Evolutionary conservation across 2,888 invertebrate genomes (phyloP).

Genomic region (Pomacea canaliculata): DNA sequence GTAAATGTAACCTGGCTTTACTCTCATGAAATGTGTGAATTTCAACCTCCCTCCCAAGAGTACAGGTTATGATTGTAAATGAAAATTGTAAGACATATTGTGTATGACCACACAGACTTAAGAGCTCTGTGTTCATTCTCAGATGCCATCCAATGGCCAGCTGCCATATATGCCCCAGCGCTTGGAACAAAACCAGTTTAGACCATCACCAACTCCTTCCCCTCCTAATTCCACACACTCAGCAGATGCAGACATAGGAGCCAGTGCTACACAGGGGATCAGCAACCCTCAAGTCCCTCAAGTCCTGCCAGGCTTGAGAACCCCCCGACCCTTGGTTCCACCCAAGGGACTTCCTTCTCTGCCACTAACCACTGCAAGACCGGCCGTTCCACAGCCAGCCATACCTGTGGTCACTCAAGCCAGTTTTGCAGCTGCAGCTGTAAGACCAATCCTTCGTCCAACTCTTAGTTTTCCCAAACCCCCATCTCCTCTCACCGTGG

Average conservation of each 20-base stretch:
- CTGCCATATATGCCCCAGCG: not conserved
- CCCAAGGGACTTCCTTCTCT: not conserved
- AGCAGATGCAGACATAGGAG: too few relatives aligned
- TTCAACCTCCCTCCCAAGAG: too few relatives aligned
- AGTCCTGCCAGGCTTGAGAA: not conserved
- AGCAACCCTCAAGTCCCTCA: too few relatives aligned
- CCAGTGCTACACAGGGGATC: too few relatives aligned
- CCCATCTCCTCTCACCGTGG: not conserved
- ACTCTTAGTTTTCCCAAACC: not conserved
- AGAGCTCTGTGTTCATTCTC: constrained; percentile 1
- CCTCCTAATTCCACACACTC: too few relatives aligned
- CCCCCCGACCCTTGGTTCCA: not conserved
- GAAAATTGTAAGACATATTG: too few relatives aligned
- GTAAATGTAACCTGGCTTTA: too few relatives aligned
- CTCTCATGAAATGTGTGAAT: too few relatives aligned
- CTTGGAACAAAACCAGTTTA: not conserved
- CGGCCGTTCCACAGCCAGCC: not conserved
- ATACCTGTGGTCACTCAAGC: not conserved
- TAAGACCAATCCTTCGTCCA: not conserved
- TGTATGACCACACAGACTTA: too few relatives aligned
- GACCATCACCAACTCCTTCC: not conserved
- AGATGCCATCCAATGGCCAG: not conserved
- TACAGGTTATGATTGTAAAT: too few relatives aligned
- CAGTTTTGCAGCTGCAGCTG: not conserved
- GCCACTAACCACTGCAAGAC: not conserved